A percentile compares a stretch with the other conserved stretches of the same genome.
phyloP scores from a whole-genome alignment of 2,888 invertebrate genomes.

The Lomographa bimaculata region DNA sequence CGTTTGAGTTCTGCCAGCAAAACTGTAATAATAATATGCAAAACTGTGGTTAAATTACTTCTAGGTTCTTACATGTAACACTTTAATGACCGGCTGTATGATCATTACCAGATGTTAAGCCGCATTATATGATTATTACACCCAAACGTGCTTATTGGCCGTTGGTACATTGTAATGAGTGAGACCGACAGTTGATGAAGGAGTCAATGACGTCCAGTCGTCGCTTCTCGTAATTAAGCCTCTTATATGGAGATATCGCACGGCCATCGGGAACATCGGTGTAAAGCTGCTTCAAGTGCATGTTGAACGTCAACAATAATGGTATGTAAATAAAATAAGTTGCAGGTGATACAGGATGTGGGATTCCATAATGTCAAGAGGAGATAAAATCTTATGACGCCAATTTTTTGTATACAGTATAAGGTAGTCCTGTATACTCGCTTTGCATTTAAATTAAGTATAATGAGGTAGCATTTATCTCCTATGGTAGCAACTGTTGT shows the following conservation, averaged over 20 bases:
- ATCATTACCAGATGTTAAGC: slow-evolving; percentile 5
- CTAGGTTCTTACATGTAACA: slow-evolving; percentile 5
- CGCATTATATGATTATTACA: slow-evolving; percentile 3
- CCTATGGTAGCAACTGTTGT: no score
- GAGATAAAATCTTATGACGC: no score
- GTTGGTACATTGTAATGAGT: slow-evolving; percentile 7
- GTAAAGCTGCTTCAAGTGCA: neutral
- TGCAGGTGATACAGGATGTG: no score
- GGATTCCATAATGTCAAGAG: no score
- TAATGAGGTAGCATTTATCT: no score
- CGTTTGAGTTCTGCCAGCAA: no score
- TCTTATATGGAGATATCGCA: slow-evolving; percentile 23
- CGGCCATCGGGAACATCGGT: slow-evolving; percentile 26
- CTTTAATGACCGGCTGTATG: slow-evolving; percentile 9
- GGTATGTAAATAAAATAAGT: no score
- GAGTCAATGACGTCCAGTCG: slow-evolving; percentile 15
- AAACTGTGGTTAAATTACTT: neutral
- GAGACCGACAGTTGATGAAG: slow-evolving; percentile 11
- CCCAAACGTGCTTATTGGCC: slow-evolving; percentile 1
- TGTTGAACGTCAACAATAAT: no score
- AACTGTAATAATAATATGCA: neutral
- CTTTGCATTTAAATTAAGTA: no score
- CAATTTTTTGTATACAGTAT: no score
- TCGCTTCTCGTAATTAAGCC: slow-evolving; percentile 16
- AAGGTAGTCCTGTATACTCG: no score